Conservation (phyloP, 2,113 vertebrate genomes). For the Limanda limanda region DNA sequence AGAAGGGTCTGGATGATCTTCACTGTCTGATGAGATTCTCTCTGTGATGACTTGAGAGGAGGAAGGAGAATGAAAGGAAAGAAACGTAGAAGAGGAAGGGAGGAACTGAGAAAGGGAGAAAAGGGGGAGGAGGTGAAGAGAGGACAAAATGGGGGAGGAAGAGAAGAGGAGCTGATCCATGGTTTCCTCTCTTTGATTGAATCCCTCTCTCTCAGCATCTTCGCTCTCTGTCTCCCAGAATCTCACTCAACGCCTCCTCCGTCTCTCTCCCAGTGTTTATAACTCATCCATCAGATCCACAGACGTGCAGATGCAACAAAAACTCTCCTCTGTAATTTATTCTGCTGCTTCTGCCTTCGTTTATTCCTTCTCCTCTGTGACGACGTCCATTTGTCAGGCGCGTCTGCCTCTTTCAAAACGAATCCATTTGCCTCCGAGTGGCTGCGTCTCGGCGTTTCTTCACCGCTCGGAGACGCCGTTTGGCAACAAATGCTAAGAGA, state of each 20-base stretch:
- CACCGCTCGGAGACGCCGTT: too few relatives aligned
- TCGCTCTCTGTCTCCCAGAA: background rate
- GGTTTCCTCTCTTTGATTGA: too few relatives aligned
- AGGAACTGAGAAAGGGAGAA: background rate
- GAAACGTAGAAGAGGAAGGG: background rate
- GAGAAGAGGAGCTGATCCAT: background rate
- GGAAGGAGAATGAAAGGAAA: background rate
- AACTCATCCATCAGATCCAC: slow-evolving; percentile 46
- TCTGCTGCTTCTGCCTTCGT: slow-evolving; percentile 39
- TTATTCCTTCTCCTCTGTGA: slow-evolving; percentile 18
- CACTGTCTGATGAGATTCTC: too few relatives aligned
- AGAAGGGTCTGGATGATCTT: too few relatives aligned
- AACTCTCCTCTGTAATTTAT: slow-evolving; percentile 51
- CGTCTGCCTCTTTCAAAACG: slow-evolving; percentile 33
- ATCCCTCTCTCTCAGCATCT: too few relatives aligned
- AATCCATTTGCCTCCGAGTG: slow-evolving; percentile 46
- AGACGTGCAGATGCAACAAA: slow-evolving; percentile 3
- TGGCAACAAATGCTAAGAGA: too few relatives aligned
- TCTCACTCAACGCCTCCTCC: background rate
- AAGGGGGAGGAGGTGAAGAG: background rate
- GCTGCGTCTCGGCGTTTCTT: background rate
- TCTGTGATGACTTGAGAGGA: background rate
- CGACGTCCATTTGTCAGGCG: slow-evolving; percentile 53
- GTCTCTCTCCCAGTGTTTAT: background rate
- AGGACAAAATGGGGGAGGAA: background rate